Evolutionary conservation across 2,888 invertebrate species (phyloP).

Genomic region (Melikaiella ostensackeni): DNA sequence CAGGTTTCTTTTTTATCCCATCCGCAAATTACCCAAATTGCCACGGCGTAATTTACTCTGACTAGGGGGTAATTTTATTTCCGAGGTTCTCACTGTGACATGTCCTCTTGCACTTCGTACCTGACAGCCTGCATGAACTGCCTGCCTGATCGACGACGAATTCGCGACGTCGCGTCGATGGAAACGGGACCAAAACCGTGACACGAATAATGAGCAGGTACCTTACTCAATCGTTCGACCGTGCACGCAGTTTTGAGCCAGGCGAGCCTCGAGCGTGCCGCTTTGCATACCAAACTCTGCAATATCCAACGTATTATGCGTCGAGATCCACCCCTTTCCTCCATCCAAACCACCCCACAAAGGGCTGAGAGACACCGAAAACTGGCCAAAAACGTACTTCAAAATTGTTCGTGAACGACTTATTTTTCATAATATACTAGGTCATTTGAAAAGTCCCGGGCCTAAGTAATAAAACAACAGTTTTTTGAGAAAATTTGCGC

Average conservation of each 20-base stretch:
- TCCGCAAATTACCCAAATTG: conserved; percentile 8
- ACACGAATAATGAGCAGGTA: background rate
- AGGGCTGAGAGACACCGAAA: no score
- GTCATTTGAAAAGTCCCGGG: no score
- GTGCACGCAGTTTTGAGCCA: background rate
- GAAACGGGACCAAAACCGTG: conserved; percentile 16
- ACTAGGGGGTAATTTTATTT: conserved; percentile 23
- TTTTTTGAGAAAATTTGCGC: no score
- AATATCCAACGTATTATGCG: conserved; percentile 58
- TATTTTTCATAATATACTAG: no score
- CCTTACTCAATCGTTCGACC: conserved; percentile 10
- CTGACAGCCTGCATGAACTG: conserved; percentile 9
- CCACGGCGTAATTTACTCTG: conserved; percentile 9
- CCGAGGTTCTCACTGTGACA: conserved; percentile 4
- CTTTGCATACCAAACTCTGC: conserved; percentile 51
- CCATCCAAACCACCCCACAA: background rate
- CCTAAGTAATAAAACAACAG: no score
- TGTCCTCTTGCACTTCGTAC: conserved; percentile 11
- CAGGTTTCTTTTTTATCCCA: background rate
- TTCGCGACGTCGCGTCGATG: conserved; percentile 11
- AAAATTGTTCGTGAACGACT: no score
- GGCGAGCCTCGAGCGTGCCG: conserved; percentile 31
- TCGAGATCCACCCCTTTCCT: conserved; percentile 42
- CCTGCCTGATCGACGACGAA: conserved; percentile 19
- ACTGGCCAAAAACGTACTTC: no score